Evolutionary conservation across 2,797 vertebrate species (phyloP).

Genomic region (Distichodus sexfasciatus): DNA sequence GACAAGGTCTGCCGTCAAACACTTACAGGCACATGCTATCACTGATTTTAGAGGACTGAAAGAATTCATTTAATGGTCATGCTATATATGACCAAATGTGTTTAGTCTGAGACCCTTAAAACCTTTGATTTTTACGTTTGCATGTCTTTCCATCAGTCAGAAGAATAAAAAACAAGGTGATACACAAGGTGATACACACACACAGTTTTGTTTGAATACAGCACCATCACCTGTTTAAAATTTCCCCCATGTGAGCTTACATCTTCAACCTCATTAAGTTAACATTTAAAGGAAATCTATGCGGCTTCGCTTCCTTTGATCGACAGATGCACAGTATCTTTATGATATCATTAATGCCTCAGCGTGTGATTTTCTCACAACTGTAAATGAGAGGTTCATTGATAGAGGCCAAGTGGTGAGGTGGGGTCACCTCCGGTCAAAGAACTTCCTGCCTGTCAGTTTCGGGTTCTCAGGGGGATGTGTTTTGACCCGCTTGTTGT

Average conservation of each 20-base stretch:
- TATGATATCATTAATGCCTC: constrained; percentile 46
- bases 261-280: constrained; percentile 18
- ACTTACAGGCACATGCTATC: neutral
- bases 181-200: no score
- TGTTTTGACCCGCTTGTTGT: constrained; percentile 38
- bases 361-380: constrained; percentile 46
- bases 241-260: no score
- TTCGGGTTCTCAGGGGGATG: constrained; percentile 41
- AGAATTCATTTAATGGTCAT: no score
- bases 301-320: constrained; percentile 36
- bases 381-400: constrained; percentile 52
- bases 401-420: constrained; percentile 43
- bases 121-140: no score
- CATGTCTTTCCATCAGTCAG: no score
- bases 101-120: no score
- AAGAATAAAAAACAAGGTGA: no score
- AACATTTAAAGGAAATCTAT: constrained; percentile 32
- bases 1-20: neutral
- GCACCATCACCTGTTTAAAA: no score
- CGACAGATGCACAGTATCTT: constrained; percentile 27
- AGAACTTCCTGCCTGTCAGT: constrained; percentile 48
- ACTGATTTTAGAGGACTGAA: constrained; percentile 7
- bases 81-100: no score
- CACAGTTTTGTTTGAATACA: neutral
- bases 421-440: constrained; percentile 45